Percentiles rank a stretch among this genome's conserved stretches.
Conservation (phyloP, 2,888 invertebrate genomes). For the Dryocosmus kuriphilus region DNA sequence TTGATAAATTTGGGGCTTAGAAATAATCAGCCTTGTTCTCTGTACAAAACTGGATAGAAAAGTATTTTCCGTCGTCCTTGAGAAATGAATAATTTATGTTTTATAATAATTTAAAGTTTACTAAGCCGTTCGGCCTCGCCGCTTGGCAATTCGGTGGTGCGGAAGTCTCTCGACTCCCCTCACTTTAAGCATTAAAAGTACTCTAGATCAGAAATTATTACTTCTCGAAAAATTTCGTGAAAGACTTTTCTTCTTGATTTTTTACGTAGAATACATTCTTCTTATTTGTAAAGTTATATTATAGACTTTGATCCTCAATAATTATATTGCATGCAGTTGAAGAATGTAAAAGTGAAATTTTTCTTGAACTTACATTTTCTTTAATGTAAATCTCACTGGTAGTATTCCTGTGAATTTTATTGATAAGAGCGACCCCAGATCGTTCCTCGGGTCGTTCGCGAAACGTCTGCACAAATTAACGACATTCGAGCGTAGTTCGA, state of each 20-base stretch:
- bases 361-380: not conserved
- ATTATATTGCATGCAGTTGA: not conserved
- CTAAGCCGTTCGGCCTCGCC: no score
- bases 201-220: not conserved
- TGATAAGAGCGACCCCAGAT: not conserved
- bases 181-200: not conserved
- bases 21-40: not conserved
- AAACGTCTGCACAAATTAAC: slow-evolving; percentile 49
- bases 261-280: not conserved
- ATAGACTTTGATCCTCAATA: no score
- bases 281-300: not conserved
- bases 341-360: not conserved
- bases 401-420: not conserved
- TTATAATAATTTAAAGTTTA: not conserved
- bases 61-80: not conserved
- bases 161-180: not conserved
- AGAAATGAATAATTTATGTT: not conserved
- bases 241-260: not conserved
- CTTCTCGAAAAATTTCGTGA: not conserved
- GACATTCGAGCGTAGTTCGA: slow-evolving; percentile 29
- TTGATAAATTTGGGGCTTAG: not conserved
- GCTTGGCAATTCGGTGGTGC: not conserved
- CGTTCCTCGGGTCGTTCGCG: not conserved
- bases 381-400: not conserved
- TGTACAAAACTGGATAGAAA: not conserved